These are phyloP conservation scores for Girardia tigrina DNA, from an alignment of 2,888 invertebrate species.

Conservation along the genomic window DNA sequence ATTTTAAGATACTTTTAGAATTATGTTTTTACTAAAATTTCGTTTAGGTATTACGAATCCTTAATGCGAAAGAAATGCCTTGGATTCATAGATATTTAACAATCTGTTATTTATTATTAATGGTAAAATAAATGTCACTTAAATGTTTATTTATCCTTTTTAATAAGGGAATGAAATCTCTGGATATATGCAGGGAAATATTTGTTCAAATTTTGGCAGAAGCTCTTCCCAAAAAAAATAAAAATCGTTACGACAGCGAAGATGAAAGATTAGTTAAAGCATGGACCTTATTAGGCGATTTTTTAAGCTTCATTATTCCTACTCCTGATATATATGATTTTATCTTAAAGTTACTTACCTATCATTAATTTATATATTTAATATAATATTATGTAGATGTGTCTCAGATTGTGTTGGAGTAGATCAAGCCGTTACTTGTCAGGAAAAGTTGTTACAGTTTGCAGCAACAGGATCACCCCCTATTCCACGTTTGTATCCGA, in stretches of 20 bases:
- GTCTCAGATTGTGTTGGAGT: not conserved
- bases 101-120: not conserved
- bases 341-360: not conserved
- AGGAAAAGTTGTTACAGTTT: not conserved
- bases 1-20: no score
- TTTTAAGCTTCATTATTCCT: not conserved
- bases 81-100: conserved; percentile 12
- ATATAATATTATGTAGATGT: not conserved
- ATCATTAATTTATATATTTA: not conserved
- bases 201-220: not conserved
- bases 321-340: not conserved
- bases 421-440: not conserved
- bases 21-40: not conserved
- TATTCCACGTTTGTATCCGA: not conserved
- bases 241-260: not conserved
- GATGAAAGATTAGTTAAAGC: not conserved
- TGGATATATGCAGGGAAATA: not conserved
- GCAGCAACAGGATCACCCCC: not conserved
- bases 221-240: not conserved
- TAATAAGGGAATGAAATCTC: not conserved
- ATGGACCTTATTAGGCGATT: conserved; percentile 4
- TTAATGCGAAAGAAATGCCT: not conserved
- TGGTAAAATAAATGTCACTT: not conserved
- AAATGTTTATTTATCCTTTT: no score
- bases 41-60: not conserved